A percentile compares a stretch with the other conserved stretches of the same genome.
Evolutionary conservation across 2,797 vertebrate species (phyloP).

Genomic region (Neosilurus hyrtlii): DNA sequence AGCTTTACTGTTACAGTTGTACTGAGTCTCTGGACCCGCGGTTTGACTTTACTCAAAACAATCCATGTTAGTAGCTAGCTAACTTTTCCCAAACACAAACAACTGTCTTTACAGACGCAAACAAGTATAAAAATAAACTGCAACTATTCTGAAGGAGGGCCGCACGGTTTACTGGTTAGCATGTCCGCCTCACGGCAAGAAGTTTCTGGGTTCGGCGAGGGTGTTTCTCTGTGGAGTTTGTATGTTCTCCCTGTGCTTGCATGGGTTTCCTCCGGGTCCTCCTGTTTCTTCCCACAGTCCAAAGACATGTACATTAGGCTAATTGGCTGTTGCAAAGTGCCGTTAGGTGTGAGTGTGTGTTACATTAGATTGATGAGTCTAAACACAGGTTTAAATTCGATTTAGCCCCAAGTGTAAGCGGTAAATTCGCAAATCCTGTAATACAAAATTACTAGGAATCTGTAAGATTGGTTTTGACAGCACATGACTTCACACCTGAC

Average conservation of each 20-base stretch:
- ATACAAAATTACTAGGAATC: background rate
- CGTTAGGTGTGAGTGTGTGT: too few species aligned
- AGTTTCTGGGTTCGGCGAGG: background rate
- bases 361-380: too few species aligned
- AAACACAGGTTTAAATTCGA: background rate
- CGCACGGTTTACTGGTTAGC: too few species aligned
- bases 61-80: background rate
- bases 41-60: background rate
- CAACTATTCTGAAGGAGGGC: too few species aligned
- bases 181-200: background rate
- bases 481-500: slow-evolving; percentile 1
- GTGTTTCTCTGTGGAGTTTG: too few species aligned
- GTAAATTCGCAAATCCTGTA: background rate
- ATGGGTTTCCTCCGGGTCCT: too few species aligned
- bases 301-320: too few species aligned
- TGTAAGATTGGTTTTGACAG: background rate
- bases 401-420: background rate
- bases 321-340: too few species aligned
- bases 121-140: background rate
- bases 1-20: background rate
- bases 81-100: background rate
- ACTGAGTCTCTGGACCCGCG: too few species aligned
- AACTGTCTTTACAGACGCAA: background rate
- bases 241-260: too few species aligned
- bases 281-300: too few species aligned